Base-by-base conservation (phyloP, 2,888 invertebrate species). In the Pilophorus perplexus region DNA sequence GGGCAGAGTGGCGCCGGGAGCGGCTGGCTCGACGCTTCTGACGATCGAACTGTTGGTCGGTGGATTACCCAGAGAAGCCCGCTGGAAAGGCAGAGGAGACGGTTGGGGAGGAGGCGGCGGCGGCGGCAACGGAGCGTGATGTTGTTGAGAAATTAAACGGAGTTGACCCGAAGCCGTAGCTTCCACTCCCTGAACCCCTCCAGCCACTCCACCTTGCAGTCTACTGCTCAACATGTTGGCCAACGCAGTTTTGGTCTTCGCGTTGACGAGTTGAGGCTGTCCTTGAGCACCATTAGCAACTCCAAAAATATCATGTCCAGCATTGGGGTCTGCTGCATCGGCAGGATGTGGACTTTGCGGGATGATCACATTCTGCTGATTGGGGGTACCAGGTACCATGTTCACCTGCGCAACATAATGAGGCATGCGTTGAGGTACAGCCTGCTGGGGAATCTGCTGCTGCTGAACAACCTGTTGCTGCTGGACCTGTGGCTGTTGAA, bases 221-320 rank as follows among this genome's bases (percentile, higher is more conserved):
- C 93, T 83, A 74, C 86, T 93, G 74, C 89, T 93, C 68, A 96
- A 80, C 90, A 96, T 91, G 77, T 95, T 93, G 14, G 95, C 95
- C 66, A 97, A 80, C 0, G 96, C 96, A 0, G 95, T 95, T 80
- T 96, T 97, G 2, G 94, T 93, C 79, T 93, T 93, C 0, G 89
- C 85, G 74, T 90, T 90, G 59, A 93, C 92, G 40, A 88, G 81
- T 68, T 79, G 76, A 2, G 60, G 54, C 50, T 67, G 68, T 14
- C 59, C 48, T 40, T 68, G 68, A 3, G 55, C 67, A 16, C 69
- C 69, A 52, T 67, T 68, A 10, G 66, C 18, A 16, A 68, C 68
- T 3, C 55, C 66, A 37, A 68, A 67, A 20, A 67, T 33, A 18
- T 69, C 69, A 20, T 42, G 44, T 16, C 50, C 5, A n/a, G 52